phyloP scores from a whole-genome alignment of 2,888 invertebrate species.

The Girardia tigrina region DNA sequence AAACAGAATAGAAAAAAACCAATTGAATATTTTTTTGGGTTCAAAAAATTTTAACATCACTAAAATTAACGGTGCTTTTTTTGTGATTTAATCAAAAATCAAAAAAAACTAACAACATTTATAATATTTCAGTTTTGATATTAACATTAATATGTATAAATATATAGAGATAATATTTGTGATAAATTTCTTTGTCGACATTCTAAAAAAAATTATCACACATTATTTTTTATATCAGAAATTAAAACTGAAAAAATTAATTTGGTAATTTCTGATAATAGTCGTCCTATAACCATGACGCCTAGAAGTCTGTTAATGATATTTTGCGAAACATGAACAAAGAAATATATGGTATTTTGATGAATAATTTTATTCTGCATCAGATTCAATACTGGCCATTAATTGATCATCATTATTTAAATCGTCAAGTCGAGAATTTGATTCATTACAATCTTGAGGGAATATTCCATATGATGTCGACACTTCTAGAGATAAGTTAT shows the following conservation, averaged over 20 bases:
- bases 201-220: background rate
- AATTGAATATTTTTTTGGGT: too few species aligned
- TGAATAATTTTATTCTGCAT: background rate
- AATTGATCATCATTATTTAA: conserved; percentile 11
- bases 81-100: too few species aligned
- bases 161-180: too few species aligned
- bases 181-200: too few species aligned
- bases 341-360: background rate
- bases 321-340: background rate
- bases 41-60: conserved; percentile 7
- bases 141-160: too few species aligned
- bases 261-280: conserved; percentile 15
- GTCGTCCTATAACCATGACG: background rate
- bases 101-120: too few species aligned
- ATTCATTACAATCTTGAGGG: background rate
- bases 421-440: background rate
- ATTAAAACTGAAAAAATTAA: background rate
- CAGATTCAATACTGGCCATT: conserved; percentile 15
- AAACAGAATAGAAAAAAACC: too few species aligned
- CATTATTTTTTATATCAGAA: background rate
- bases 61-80: too few species aligned
- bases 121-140: too few species aligned
- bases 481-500: background rate
- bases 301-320: conserved; percentile 3
- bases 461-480: background rate